phyloP scores from a whole-genome alignment of 2,888 invertebrate species.

The Tachina fera region DNA sequence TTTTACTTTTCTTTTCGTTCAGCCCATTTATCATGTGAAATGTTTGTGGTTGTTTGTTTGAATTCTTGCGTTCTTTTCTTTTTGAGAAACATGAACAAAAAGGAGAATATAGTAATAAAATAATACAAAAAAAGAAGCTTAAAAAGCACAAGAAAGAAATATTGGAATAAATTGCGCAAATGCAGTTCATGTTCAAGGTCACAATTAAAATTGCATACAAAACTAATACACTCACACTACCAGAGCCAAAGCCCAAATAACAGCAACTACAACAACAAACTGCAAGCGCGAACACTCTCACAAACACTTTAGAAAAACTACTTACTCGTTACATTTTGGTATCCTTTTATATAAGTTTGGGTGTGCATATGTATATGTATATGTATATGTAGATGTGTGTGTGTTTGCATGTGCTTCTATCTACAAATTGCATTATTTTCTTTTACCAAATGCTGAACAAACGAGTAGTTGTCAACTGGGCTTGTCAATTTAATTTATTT shows the following conservation, averaged over 20 bases:
- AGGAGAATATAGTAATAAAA: not conserved
- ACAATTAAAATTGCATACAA: conserved; percentile 75
- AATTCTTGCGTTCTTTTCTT: not conserved
- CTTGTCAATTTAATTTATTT: conserved; percentile 45
- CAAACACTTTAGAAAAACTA: conserved; percentile 32
- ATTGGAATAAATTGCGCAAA: conserved; percentile 73
- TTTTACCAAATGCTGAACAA: conserved; percentile 4
- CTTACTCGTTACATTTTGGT: conserved; percentile 58
- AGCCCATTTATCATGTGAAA: conserved; percentile 34
- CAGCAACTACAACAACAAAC: conserved; percentile 14
- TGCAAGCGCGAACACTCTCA: conserved; percentile 37
- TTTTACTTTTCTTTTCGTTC: conserved; percentile 1
- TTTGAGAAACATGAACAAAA: not conserved
- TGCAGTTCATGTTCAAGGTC: conserved; percentile 83
- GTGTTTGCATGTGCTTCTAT: conserved; percentile 34
- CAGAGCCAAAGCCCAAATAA: conserved; percentile 6
- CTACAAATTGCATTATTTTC: conserved; percentile 28
- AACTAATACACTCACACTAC: conserved; percentile 33
- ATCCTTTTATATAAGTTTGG: conserved; percentile 27
- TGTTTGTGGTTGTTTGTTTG: conserved; percentile 57
- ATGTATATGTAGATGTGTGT: too few species aligned
- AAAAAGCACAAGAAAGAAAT: conserved; percentile 35
- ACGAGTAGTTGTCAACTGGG: conserved; percentile 66
- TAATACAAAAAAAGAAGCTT: conserved; percentile 8
- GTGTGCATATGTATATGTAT: conserved; percentile 17